phyloP scores from a whole-genome alignment of 2,797 vertebrate genomes.

The Acropternis orthonyx region DNA sequence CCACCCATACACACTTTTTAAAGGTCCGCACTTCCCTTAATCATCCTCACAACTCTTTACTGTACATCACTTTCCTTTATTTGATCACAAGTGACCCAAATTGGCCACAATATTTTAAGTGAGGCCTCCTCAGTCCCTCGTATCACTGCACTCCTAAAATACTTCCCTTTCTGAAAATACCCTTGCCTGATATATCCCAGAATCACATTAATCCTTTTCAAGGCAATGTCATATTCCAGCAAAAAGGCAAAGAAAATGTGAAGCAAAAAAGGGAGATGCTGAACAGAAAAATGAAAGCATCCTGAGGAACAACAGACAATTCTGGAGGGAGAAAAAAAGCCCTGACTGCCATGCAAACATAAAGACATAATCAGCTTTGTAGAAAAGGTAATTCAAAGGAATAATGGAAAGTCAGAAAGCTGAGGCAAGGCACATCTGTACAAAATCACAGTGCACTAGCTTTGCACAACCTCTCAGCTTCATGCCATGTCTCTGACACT shows the following conservation, averaged over 20 bases:
- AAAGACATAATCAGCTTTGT: constrained; percentile 40
- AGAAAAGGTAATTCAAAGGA: constrained; percentile 44
- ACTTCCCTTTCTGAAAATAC: constrained; percentile 31
- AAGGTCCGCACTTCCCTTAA: constrained; percentile 8
- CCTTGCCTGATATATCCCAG: not conserved
- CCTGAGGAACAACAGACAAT: not conserved
- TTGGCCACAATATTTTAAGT: not conserved
- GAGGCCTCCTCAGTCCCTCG: not conserved
- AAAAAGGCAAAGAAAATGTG: constrained; percentile 10
- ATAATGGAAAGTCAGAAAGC: constrained; percentile 28
- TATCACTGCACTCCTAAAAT: not conserved
- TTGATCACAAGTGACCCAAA: constrained; percentile 21
- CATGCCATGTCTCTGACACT: not conserved
- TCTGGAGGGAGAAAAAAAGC: not conserved
- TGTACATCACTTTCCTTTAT: not conserved
- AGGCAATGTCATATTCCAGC: not conserved
- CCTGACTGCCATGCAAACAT: not conserved
- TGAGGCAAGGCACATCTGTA: not conserved
- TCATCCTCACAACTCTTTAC: not conserved
- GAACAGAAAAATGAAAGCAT: not conserved
- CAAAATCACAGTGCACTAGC: not conserved
- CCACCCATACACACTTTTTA: not conserved
- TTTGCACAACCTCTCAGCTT: not conserved
- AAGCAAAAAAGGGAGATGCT: not conserved
- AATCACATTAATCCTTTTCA: constrained; percentile 39